phyloP scores from a whole-genome alignment of 2,797 vertebrate genomes.

The Danio albolineatus region DNA sequence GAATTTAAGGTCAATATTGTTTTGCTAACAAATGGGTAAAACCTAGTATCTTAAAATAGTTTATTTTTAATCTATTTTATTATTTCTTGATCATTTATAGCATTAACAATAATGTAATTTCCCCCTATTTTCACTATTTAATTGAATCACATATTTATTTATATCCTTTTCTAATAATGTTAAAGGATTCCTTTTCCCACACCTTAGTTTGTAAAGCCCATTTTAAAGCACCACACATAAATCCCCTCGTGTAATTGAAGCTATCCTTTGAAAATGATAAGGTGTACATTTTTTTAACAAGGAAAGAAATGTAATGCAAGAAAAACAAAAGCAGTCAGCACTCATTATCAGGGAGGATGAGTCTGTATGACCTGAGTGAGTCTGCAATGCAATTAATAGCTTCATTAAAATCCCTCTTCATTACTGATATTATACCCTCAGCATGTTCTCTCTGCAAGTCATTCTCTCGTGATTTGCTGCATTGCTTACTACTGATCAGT shows the following conservation, averaged over 20 bases:
- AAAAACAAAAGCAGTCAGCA: constrained; percentile 23
- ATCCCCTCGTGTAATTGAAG: not conserved
- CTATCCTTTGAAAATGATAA: not conserved
- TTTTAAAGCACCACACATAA: not conserved
- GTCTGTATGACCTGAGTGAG: constrained; percentile 26
- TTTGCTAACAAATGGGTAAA: no score
- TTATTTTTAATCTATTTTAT: no score
- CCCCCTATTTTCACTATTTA: no score
- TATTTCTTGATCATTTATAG: no score
- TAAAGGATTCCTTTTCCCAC: no score
- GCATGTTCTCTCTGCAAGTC: not conserved
- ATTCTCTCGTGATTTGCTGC: constrained; percentile 1
- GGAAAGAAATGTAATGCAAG: not conserved
- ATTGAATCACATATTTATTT: no score
- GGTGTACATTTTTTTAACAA: not conserved
- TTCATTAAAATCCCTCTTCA: constrained; percentile 23
- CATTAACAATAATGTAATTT: no score
- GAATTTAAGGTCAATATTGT: no score
- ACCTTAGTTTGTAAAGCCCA: not conserved
- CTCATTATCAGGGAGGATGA: not conserved
- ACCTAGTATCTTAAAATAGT: no score
- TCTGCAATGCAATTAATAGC: constrained; percentile 14
- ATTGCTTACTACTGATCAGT: constrained; percentile 12
- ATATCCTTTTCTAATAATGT: no score
- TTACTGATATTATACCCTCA: constrained; percentile 15